Percentiles rank a stretch among this genome's conserved stretches.
Evolutionary conservation across 2,113 vertebrate genomes (phyloP).

Genomic region (Zootoca vivipara): DNA sequence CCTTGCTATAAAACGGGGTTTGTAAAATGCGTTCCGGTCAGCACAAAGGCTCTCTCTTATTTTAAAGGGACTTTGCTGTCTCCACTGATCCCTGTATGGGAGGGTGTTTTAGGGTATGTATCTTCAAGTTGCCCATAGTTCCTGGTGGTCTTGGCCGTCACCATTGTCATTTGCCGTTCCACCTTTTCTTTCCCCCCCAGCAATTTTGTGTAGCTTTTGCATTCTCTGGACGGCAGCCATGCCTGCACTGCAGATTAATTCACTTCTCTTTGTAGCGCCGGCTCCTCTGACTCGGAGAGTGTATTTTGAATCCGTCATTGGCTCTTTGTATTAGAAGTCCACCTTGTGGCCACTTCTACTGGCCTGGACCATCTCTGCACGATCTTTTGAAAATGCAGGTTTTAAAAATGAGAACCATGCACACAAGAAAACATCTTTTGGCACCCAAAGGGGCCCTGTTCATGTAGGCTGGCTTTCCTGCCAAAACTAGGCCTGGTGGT

Average conservation of each 20-base stretch:
- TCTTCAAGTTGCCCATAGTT: too few species aligned
- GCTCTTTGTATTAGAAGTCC: not conserved
- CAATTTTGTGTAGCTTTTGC: not conserved
- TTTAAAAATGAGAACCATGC: not conserved
- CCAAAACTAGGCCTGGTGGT: not conserved
- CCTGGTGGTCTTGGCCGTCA: not conserved
- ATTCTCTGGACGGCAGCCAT: not conserved
- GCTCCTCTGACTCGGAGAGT: not conserved
- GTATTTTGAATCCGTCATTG: not conserved
- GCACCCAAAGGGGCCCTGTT: not conserved
- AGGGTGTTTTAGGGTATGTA: not conserved
- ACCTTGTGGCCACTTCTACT: not conserved
- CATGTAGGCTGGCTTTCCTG: not conserved
- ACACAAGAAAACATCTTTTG: not conserved
- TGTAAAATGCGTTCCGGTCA: not conserved
- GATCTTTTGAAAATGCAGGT: too few species aligned
- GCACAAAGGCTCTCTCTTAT: not conserved
- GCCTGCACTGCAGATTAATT: not conserved
- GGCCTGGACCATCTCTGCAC: not conserved
- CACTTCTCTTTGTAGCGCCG: not conserved
- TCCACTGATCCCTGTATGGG: not conserved
- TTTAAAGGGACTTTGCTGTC: not conserved
- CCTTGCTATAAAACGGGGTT: not conserved
- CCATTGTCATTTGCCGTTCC: not conserved
- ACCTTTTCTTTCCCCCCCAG: not conserved